Conservation (phyloP, 2,797 vertebrate genomes). For the Pitangus sulphuratus region DNA sequence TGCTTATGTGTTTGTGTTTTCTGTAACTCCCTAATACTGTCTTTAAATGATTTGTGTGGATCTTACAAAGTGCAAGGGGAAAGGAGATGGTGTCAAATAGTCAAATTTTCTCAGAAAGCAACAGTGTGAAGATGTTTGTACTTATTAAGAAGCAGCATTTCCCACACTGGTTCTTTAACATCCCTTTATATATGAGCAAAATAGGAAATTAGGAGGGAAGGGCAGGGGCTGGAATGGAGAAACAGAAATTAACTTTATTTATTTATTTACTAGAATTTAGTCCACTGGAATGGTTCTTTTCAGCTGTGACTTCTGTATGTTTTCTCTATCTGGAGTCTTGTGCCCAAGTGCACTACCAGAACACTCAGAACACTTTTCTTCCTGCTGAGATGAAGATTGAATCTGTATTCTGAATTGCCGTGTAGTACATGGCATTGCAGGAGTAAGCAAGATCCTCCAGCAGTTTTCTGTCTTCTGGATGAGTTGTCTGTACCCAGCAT, state of each 20-base stretch:
- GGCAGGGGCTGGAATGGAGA: not conserved
- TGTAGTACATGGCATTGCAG: not conserved
- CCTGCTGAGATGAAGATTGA: not conserved
- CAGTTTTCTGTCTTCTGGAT: not conserved
- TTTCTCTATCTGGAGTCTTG: not conserved
- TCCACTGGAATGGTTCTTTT: not conserved
- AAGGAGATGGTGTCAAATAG: not conserved
- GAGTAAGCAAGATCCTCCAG: not conserved
- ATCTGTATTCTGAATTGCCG: not conserved
- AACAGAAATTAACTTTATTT: not conserved
- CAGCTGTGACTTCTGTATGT: not conserved
- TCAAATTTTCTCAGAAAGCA: conserved; percentile 1
- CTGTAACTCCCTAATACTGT: not conserved
- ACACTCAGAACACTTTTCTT: not conserved
- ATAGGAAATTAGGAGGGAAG: not conserved
- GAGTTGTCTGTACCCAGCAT: not conserved
- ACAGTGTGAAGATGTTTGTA: not conserved
- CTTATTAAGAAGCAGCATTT: not conserved
- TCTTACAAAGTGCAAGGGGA: not conserved
- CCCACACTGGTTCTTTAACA: not conserved
- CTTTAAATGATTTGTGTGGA: not conserved
- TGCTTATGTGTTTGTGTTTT: not conserved
- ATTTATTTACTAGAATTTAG: not conserved
- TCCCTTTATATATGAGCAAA: not conserved
- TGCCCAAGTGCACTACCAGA: not conserved